phyloP scores from a whole-genome alignment of 2,797 vertebrate genomes.

The Gymnocypris eckloni region DNA sequence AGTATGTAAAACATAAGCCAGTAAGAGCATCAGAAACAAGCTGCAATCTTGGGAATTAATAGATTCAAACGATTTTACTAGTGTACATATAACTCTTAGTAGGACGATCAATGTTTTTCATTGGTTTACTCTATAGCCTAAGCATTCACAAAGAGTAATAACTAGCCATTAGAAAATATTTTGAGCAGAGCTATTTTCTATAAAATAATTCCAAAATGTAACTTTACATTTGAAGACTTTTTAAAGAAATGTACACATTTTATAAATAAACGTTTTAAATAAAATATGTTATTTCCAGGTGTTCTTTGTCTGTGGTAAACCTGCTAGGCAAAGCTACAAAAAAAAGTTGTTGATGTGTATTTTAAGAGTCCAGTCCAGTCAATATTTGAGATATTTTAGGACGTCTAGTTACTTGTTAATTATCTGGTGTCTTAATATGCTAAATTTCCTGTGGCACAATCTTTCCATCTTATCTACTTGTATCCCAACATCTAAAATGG shows the following conservation, averaged over 20 bases:
- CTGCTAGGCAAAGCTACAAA: neutral
- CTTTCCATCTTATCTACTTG: neutral
- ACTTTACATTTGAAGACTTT: neutral
- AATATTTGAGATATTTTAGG: neutral
- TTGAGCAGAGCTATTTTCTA: neutral
- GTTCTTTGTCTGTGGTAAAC: neutral
- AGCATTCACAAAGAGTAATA: neutral
- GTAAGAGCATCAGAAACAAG: neutral
- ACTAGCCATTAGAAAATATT: neutral
- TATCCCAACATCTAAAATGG: constrained; percentile 13
- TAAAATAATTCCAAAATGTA: neutral
- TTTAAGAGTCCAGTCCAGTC: neutral
- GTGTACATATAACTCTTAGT: neutral
- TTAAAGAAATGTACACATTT: neutral
- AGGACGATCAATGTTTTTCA: neutral
- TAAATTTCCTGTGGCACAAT: neutral
- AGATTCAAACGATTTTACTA: neutral
- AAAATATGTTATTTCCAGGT: neutral
- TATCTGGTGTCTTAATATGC: neutral
- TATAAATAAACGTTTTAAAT: neutral
- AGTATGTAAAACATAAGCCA: neutral
- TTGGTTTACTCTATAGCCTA: no score
- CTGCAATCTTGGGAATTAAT: neutral
- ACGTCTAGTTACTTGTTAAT: neutral
- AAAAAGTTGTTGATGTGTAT: neutral